These are phyloP conservation scores for Leptoclinus maculatus DNA, from an alignment of 2,797 vertebrate species.

Conservation along the genomic window DNA sequence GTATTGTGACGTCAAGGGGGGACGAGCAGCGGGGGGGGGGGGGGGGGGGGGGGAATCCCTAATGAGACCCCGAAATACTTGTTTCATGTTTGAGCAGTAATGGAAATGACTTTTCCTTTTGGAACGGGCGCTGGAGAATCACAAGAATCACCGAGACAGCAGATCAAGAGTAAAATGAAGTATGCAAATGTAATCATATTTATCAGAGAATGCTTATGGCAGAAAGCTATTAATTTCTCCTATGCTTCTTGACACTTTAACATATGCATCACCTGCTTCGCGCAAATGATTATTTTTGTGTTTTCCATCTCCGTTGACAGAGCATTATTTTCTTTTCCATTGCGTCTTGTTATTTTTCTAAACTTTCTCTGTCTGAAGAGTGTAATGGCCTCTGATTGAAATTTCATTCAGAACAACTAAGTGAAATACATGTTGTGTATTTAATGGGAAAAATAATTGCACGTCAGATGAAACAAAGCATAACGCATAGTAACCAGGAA, in stretches of 20 bases:
- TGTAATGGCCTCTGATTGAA: constrained; percentile 88
- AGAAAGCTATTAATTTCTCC: constrained; percentile 89
- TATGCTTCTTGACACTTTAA: constrained; percentile 86
- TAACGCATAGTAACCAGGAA: constrained; percentile 85
- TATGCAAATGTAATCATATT: constrained; percentile 89
- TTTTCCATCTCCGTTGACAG: constrained; percentile 85
- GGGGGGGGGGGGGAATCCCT: constrained; percentile 53
- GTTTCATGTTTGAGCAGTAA: constrained; percentile 81
- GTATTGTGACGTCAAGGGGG: constrained; percentile 43
- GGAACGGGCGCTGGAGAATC: constrained; percentile 63
- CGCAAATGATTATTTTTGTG: constrained; percentile 86
- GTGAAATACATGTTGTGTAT: constrained; percentile 88
- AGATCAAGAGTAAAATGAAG: constrained; percentile 86
- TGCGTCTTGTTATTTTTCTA: constrained; percentile 87
- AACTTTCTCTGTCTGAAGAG: constrained; percentile 86
- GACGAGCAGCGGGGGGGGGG: constrained; percentile 25
- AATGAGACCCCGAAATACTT: constrained; percentile 76
- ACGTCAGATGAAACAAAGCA: constrained; percentile 89
- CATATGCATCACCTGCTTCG: constrained; percentile 87
- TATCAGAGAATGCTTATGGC: constrained; percentile 87
- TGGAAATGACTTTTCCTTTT: constrained; percentile 77
- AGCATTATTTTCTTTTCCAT: constrained; percentile 87
- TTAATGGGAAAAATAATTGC: constrained; percentile 93
- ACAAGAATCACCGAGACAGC: constrained; percentile 78
- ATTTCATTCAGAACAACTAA: constrained; percentile 87